Evolutionary conservation across 2,888 invertebrate genomes (phyloP), one percentile per base, ranked within the genome.

Genomic region (Pteria penguin): DNA sequence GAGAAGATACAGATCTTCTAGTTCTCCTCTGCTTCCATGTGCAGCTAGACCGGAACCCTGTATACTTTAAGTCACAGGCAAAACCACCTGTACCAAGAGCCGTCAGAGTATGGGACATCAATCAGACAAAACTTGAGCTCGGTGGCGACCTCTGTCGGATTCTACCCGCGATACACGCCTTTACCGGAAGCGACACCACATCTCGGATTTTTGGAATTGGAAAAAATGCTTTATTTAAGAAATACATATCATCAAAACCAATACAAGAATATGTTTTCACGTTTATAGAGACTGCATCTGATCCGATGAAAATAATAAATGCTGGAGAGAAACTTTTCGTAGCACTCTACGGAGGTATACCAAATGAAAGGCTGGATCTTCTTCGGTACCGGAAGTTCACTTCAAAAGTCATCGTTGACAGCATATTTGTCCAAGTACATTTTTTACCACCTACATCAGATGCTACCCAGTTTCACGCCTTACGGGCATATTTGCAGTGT

Each of bases 1-100:
- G n/a, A 2, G 67, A 67, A 31, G 67, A 67, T 18, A 67, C 67
- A 1, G 67, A 67, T 18, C 5, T 76, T 87, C 31, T 67, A 1
- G 82, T 84, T 4, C 74, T 86, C 2, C 72, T 88, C 14, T 82
- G 81, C 27, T 78, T 75, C 60, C 81, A 85, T 76, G 77, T 78
- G 27, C 68, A 76, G 2, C 11, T 5, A n/a, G 27, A 68, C 4
- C 24, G 5, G 14, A 14, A 62, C 72, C 26, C 58, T 55, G 4
- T 58, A 79, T 3, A 74, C 61, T 67, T 67, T n/a, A n/a, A n/a
- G n/a, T n/a, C n/a, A n/a, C n/a, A n/a, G n/a, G n/a, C n/a, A n/a
- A n/a, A n/a, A n/a, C n/a, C n/a, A n/a, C n/a, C n/a, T 18, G 33
- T 22, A 2, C 11, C 36, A 24, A 72, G 58, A 54, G 74, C 68